These are phyloP conservation scores for Erpornis zantholeuca DNA, from an alignment of 2,113 vertebrate species.

Conservation along the genomic window DNA sequence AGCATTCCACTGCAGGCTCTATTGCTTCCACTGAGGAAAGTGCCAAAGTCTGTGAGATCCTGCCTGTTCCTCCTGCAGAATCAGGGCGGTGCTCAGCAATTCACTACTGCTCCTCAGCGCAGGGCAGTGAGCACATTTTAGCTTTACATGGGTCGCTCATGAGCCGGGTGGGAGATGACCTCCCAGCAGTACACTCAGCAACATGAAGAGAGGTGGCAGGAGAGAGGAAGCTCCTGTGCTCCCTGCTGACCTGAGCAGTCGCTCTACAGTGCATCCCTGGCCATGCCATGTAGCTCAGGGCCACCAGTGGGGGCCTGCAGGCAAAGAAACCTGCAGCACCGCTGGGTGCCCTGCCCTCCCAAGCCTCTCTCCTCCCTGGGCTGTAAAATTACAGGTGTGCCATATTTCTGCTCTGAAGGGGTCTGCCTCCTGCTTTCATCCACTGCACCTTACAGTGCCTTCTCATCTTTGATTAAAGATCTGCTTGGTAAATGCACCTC, in stretches of 20 bases:
- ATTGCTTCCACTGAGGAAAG: fast-evolving
- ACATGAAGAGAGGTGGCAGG: not conserved
- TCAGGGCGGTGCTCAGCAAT: not conserved
- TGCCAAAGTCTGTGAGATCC: not conserved
- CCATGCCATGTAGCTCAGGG: not conserved
- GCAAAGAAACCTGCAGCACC: not conserved
- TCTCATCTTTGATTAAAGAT: not conserved
- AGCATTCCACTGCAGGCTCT: not conserved
- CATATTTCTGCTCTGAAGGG: not conserved
- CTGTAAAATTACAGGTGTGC: not conserved
- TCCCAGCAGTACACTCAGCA: no score
- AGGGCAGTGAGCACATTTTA: not conserved
- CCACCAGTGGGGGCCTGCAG: fast-evolving
- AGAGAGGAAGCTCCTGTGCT: not conserved
- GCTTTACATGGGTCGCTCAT: not conserved
- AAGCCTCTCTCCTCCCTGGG: not conserved
- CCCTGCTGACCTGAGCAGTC: not conserved
- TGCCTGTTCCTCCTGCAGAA: not conserved
- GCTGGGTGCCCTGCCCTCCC: not conserved
- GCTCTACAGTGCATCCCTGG: not conserved
- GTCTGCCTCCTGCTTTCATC: not conserved
- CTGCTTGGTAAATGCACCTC: not conserved
- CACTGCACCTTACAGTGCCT: no score
- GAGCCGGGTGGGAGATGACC: not conserved
- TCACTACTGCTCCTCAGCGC: not conserved